A percentile compares a stretch with the other conserved stretches of the same genome.
These are phyloP conservation scores for Spialia ferax DNA, from an alignment of 2,888 invertebrate species.

Conservation along the genomic window DNA sequence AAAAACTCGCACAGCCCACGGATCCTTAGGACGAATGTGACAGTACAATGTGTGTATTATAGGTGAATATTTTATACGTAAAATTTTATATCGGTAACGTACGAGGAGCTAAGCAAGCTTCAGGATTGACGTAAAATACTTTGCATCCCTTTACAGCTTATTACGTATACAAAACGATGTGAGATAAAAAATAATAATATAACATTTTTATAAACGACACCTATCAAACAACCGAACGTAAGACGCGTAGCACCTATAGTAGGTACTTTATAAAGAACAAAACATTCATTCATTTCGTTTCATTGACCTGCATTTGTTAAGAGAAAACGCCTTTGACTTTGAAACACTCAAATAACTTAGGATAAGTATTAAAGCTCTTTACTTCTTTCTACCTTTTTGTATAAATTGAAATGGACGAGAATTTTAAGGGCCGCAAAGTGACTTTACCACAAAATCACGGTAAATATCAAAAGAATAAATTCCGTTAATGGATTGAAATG, in stretches of 20 bases:
- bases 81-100: conserved; percentile 48
- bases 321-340: no score
- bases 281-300: no score
- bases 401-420: conserved; percentile 2
- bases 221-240: no score
- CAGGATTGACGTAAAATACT: conserved; percentile 44
- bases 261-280: no score
- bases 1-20: conserved; percentile 70
- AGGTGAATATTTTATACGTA: conserved; percentile 52
- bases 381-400: background rate
- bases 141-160: background rate
- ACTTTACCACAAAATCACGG: background rate
- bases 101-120: conserved; percentile 39
- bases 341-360: background rate
- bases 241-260: no score
- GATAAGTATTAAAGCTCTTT: background rate
- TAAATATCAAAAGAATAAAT: conserved; percentile 4
- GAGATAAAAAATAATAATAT: background rate
- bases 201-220: background rate
- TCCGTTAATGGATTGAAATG: conserved; percentile 5
- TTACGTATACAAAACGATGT: background rate
- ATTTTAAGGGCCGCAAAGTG: conserved; percentile 11
- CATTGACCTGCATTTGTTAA: background rate
- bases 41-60: conserved; percentile 64
- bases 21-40: conserved; percentile 66